Base-by-base conservation (phyloP, 2,113 vertebrate species). In the Pituophis catenifer region DNA sequence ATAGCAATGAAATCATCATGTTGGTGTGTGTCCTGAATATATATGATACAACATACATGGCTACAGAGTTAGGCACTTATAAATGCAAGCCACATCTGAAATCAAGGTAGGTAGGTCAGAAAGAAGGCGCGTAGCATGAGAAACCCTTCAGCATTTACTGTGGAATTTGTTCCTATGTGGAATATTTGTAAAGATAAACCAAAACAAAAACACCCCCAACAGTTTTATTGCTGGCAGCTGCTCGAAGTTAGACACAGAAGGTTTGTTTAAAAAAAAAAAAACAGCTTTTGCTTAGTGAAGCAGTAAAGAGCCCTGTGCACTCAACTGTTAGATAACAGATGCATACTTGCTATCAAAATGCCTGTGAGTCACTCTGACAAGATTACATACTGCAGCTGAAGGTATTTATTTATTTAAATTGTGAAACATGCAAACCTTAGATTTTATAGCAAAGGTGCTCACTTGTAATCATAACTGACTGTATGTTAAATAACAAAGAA, bases 201-300 rank as follows among this genome's bases (percentile, higher is more conserved):
- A 92, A 89, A 93, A 91, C 2, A 62, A 81, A 81, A 81, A 38
- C 33, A 44, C 17, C 75, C 33, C 75, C 33, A 81, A 48, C 57
- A 29, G n/a, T 59, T 94, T 86, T 57, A 23, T 88, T 89, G 88
- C 90, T 81, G 91, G 70, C 55, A 89, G 90, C 91, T 90, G 88
- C 70, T 50, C 55, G 85, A 52, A 54, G 87, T 86, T 89, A n/a
- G 91, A 89, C 54, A 89, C 88, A 92, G 53, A 89, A 33, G 70
- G 88, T 57, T 90, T 89, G 38, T 91, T 44, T 15, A 53, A 44
- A 86, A 91, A 89, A 59, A 81, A 88, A 44, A 2, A 44, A n/a
- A 92, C 70, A 89, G 75, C 91, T 94, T 94, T 33, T 92, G 91
- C 86, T 91, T 57, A 89, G 62, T 91, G 90, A 91, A 89, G 90